Conservation (phyloP, 2,113 vertebrate genomes). For the Elachura formosa region DNA sequence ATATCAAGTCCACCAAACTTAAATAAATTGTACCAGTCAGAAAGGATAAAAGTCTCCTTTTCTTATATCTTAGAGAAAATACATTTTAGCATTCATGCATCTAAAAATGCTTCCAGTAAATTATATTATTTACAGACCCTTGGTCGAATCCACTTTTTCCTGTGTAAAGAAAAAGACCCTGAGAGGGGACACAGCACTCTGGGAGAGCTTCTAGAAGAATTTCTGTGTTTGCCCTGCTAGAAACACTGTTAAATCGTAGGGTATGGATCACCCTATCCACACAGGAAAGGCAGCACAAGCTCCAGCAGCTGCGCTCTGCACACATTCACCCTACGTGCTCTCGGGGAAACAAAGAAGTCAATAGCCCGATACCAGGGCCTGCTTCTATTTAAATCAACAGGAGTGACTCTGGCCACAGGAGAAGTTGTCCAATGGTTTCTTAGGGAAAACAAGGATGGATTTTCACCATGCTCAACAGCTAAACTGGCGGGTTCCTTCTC, state of each 20-base stretch:
- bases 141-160: not conserved
- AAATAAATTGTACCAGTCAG: not conserved
- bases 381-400: not conserved
- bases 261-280: not conserved
- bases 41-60: not conserved
- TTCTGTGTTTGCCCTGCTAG: not conserved
- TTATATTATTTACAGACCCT: not conserved
- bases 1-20: not conserved
- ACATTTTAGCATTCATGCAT: not conserved
- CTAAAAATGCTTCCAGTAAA: constrained; percentile 9
- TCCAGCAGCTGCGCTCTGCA: not conserved
- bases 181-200: accelerated
- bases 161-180: not conserved
- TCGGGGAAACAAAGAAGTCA: constrained; percentile 27
- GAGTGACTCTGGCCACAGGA: not conserved
- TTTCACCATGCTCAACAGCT: not conserved
- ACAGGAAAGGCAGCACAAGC: not conserved
- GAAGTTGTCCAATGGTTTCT: not conserved
- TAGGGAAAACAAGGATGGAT: not conserved
- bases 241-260: not conserved
- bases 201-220: not conserved
- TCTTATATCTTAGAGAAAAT: not conserved
- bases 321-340: not conserved
- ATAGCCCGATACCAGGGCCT: not conserved
- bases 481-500: not conserved